A percentile compares a stretch with the other conserved stretches of the same genome.
phyloP scores from a whole-genome alignment of 2,888 invertebrate genomes.

The Fissipunctia ypsillon region DNA sequence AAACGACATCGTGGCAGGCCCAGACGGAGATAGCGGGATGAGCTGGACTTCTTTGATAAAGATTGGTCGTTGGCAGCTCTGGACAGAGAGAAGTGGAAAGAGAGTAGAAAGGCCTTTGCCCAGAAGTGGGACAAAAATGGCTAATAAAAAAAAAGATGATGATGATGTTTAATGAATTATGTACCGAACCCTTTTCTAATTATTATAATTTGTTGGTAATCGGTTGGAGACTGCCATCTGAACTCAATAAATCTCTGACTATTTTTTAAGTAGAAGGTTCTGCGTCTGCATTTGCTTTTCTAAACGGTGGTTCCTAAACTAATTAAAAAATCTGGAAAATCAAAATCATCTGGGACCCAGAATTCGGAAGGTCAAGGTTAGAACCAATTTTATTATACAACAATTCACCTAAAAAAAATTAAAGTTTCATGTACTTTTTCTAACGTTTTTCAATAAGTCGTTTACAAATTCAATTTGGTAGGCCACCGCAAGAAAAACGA shows the following conservation, averaged over 20 bases:
- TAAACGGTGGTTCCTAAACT: not conserved
- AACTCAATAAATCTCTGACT: not conserved
- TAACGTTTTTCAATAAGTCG: not conserved
- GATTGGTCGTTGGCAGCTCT: too few species aligned
- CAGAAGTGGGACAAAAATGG: too few species aligned
- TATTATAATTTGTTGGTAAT: not conserved
- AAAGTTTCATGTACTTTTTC: constrained; percentile 41
- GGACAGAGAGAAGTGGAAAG: too few species aligned
- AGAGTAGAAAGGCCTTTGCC: too few species aligned
- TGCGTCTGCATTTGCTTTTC: not conserved
- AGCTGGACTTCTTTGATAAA: too few species aligned
- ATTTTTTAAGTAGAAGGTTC: not conserved
- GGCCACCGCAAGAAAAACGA: not conserved
- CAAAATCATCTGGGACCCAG: not conserved
- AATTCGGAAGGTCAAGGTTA: constrained; percentile 29
- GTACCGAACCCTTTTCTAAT: not conserved
- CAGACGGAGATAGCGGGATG: too few species aligned
- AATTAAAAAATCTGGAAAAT: not conserved
- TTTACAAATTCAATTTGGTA: constrained; percentile 8
- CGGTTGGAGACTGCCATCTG: not conserved
- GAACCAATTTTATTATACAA: constrained; percentile 5
- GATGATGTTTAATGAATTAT: not conserved
- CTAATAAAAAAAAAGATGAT: too few species aligned
- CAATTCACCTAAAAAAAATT: constrained; percentile 10
- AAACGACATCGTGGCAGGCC: too few species aligned